These are phyloP conservation scores for Drosophila parabipectinata DNA, from an alignment of 1,140 invertebrate species.

Conservation along the genomic window DNA sequence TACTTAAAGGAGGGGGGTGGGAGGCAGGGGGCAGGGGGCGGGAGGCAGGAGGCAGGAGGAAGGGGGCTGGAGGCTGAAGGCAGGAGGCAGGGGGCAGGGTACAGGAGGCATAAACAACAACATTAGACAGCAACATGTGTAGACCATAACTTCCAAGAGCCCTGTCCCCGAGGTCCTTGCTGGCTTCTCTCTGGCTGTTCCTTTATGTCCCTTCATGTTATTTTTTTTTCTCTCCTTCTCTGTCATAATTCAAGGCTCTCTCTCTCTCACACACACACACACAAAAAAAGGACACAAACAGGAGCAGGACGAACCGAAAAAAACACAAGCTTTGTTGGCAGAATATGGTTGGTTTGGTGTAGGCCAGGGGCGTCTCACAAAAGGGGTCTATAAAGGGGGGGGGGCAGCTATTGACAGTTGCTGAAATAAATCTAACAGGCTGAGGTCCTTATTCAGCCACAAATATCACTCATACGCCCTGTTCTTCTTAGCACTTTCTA, in stretches of 20 bases:
- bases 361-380: neutral
- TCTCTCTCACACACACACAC: neutral
- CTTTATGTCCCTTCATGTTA: conserved; percentile 1
- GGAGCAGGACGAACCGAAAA: conserved; percentile 6
- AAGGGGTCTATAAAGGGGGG: neutral
- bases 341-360: neutral
- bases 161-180: neutral
- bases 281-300: conserved; percentile 9
- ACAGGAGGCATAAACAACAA: conserved; percentile 32
- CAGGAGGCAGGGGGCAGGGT: too few relatives aligned
- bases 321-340: conserved; percentile 6
- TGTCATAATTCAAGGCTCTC: conserved; percentile 57
- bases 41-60: conserved; percentile 1
- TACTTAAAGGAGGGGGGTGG: conserved; percentile 10
- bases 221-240: conserved; percentile 25
- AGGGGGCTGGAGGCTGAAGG: too few relatives aligned
- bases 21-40: too few relatives aligned
- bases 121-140: conserved; percentile 70
- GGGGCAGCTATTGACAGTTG: conserved; percentile 61
- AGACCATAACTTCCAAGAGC: conserved; percentile 50
- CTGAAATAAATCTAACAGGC: conserved; percentile 72
- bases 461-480: too few relatives aligned
- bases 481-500: too few relatives aligned
- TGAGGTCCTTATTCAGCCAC: too few relatives aligned
- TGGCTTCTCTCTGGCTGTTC: neutral